Evolutionary conservation across 2,113 vertebrate genomes (phyloP), one percentile per base, ranked within the genome.

Genomic region (Strix aluco): DNA sequence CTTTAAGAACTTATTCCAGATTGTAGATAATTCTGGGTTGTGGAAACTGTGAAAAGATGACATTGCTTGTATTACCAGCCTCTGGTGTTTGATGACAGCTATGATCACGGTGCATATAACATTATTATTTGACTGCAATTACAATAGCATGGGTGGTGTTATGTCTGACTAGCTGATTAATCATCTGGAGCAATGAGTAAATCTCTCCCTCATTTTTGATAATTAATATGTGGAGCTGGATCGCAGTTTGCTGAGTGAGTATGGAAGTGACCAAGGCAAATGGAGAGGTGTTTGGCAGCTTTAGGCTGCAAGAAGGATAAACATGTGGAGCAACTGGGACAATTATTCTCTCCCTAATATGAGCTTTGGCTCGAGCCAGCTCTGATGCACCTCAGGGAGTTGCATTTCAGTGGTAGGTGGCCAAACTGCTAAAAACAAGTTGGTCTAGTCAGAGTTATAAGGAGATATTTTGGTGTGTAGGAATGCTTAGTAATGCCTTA

Each of bases 121-220:
- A 15, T 90, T 84, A 71, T 84, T 92, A 83, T 81, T 94, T 94
- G 38, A 62, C 59, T 80, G 66, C 73, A 75, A 74, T 93, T 90
- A 66, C 70, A 90, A 61, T 94, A 71, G 52, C 87, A 77, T 88
- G 94, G 82, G 70, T 65, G 74, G 75, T 90, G 85, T 90, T 96
- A 81, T 77, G 88, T 74, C 91, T 95, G 94, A 88, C 74, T 92
- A 86, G 79, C 77, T 86, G 85, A 95, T 94, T 91, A 96, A 97
- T 97, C 90, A 92, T 88, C 81, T 91, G 81, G 55, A 90, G 40
- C 44, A 92, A 51, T 69, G 86, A 83, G 58, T 85, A 92, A 75
- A 96, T 92, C 70, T 93, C 55, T 38, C 54, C 8, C 25, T 81
- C 36, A 82, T 83, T 94, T 92, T 51, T 10, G 20, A 69, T 86